Percentiles rank a stretch among this genome's conserved stretches.
These are phyloP conservation scores for Gymnorhina tibicen DNA, from an alignment of 2,113 vertebrate species.

Conservation along the genomic window DNA sequence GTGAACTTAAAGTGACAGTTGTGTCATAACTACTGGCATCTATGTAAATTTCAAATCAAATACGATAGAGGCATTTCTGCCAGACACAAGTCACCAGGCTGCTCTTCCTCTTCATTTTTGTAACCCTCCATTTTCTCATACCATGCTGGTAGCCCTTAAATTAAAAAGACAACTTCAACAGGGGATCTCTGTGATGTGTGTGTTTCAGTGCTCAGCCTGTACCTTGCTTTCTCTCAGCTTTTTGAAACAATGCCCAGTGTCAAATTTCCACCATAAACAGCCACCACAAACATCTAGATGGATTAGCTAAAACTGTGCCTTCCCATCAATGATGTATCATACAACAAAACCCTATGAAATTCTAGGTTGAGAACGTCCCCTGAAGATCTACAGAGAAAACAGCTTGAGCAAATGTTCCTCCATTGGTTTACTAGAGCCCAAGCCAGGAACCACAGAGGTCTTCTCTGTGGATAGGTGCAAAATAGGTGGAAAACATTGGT, in stretches of 20 bases:
- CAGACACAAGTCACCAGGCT: constrained; percentile 9
- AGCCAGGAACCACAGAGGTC: constrained; percentile 20
- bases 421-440: neutral
- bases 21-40: constrained; percentile 32
- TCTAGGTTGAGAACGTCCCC: neutral
- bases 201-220: neutral
- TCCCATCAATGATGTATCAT: neutral
- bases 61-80: neutral
- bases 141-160: neutral
- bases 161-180: neutral
- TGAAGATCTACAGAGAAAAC: neutral
- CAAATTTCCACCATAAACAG: neutral
- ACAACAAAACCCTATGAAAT: neutral
- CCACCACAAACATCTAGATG: neutral
- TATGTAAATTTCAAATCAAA: constrained; percentile 57
- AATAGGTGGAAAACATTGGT: constrained; percentile 42
- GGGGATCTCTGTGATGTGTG: neutral
- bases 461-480: constrained; percentile 56
- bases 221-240: neutral
- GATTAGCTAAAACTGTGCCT: neutral
- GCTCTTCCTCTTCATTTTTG: constrained; percentile 19
- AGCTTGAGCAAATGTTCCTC: neutral
- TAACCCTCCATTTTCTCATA: constrained; percentile 36
- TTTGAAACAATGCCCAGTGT: neutral
- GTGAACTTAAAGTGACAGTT: constrained; percentile 43